Evolutionary conservation across 2,888 invertebrate species (phyloP), one percentile per base, ranked within the genome.

Genomic region (Pemphredon lugubris): DNA sequence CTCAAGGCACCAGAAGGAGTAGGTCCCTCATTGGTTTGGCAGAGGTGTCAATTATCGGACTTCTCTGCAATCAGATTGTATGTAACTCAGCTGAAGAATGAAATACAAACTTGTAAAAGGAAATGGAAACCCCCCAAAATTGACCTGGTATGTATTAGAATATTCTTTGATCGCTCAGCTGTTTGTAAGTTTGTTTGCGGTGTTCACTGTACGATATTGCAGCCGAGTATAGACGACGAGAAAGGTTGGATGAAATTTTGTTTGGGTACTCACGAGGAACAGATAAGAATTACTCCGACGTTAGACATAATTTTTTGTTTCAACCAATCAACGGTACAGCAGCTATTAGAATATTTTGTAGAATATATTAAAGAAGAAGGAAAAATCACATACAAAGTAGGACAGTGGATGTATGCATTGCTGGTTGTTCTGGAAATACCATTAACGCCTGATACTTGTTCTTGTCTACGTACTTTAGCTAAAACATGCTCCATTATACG

Each of bases 361-460:
- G 90, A 90, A 67, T 90, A 90, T 88, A 81, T 92, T 51, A 90
- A 91, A 65, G 87, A 86, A 13, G 84, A 89, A 60, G 85, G 86
- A 26, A 89, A 88, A 13, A 90, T 93, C 68, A 83, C 90, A 26
- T 85, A 90, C n/a, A 83, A 89, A 59, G 87, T 92, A 77, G 94
- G 94, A 20, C 91, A 91, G 84, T 95, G 95, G 95, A 91, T 95
- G 20, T 95, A 94, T 90, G 92, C 94, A 0, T 89, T 95, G 48
- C 85, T 95, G 48, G 92, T 92, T 4, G 92, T 92, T 71, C 88
- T 94, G 32, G 93, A 94, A 83, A 91, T 93, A 68, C 95, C 95
- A 0, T 88, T 95, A 6, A 90, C 92, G 44, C 94, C 95, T 1
- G 94, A 94, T 67, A 92, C 93, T n/a, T 93, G 92, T 84, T 92